Conservation (phyloP, 2,888 invertebrate genomes). For the Nomada hirtipes region DNA sequence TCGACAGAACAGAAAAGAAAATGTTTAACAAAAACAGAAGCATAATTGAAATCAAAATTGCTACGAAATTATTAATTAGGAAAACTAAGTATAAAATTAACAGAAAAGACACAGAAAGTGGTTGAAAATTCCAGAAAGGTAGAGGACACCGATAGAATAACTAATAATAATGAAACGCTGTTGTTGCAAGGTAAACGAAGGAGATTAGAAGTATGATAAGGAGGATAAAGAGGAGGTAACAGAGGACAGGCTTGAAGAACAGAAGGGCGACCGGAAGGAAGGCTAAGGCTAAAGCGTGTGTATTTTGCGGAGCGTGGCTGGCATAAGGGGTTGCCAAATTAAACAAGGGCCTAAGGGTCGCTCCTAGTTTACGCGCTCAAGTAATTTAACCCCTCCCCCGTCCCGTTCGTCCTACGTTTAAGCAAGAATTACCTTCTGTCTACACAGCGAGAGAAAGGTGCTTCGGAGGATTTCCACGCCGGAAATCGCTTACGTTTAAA, state of each 20-base stretch:
- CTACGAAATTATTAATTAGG: too few species aligned
- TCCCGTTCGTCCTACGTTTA: constrained; percentile 48
- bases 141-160: too few species aligned
- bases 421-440: constrained; percentile 60
- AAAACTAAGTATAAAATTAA: background rate
- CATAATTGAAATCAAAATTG: too few species aligned
- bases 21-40: background rate
- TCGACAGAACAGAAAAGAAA: background rate
- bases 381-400: constrained; percentile 62
- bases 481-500: constrained; percentile 50
- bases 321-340: constrained; percentile 77
- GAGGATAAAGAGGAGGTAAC: background rate
- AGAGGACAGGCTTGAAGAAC: background rate
- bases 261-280: background rate
- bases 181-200: too few species aligned
- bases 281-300: constrained; percentile 58
- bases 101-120: background rate
- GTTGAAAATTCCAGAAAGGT: too few species aligned
- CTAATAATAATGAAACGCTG: too few species aligned
- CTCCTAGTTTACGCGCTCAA: constrained; percentile 75
- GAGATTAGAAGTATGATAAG: background rate
- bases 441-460: constrained; percentile 9
- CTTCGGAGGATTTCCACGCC: constrained; percentile 51
- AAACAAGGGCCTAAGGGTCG: constrained; percentile 77
- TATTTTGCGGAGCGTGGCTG: constrained; percentile 67